Conservation (phyloP, 2,888 invertebrate genomes). For the Aphrophora alni region DNA sequence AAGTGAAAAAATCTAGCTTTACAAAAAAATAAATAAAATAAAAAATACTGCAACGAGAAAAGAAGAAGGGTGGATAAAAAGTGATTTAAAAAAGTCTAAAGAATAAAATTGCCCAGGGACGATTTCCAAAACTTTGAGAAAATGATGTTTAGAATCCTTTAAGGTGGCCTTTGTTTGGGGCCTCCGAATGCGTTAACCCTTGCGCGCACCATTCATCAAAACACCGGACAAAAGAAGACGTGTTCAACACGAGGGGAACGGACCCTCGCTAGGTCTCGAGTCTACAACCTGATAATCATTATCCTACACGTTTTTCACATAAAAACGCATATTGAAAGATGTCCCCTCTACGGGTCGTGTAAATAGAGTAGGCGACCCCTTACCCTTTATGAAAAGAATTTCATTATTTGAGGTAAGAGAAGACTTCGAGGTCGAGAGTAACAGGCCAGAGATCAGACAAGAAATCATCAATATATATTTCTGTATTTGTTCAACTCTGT, state of each 20-base stretch:
- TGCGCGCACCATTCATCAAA: conserved; percentile 3
- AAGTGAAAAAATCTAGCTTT: not conserved
- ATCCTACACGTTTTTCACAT: not conserved
- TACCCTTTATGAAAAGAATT: not conserved
- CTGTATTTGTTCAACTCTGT: not conserved
- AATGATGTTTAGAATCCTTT: not conserved
- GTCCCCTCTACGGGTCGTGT: not conserved
- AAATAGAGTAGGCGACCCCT: conserved; percentile 2
- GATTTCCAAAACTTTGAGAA: not conserved
- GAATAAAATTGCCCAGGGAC: conserved; percentile 4
- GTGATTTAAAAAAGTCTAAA: not conserved
- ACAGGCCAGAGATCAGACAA: not conserved
- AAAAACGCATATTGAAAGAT: not conserved
- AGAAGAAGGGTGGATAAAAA: not conserved
- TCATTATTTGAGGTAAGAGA: not conserved
- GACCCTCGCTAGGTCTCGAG: not conserved
- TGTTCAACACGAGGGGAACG: not conserved
- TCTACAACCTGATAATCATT: conserved; percentile 9
- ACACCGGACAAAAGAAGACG: conserved; percentile 1
- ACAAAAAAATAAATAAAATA: no score
- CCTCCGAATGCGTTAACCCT: not conserved
- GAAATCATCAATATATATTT: not conserved
- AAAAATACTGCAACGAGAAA: no score
- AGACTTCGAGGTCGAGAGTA: not conserved
- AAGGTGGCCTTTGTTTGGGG: not conserved